Conservation (phyloP, 2,797 vertebrate genomes). For the Acipenser ruthenus region DNA sequence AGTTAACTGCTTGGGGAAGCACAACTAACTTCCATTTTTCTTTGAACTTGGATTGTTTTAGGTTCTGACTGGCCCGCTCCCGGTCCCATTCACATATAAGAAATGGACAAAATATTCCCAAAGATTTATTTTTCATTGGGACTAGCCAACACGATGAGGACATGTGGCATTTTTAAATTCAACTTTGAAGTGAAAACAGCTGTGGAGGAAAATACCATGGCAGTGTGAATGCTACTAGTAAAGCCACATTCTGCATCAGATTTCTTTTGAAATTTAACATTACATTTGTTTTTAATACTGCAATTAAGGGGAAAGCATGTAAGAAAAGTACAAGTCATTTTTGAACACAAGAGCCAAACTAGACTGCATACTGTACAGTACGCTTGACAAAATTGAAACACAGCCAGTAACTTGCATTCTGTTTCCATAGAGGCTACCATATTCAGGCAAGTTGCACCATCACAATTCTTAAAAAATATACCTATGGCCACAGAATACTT, state of each 20-base stretch:
- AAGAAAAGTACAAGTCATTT: conserved; percentile 37
- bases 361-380: conserved; percentile 5
- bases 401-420: too few species aligned
- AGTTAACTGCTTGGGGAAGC: too few species aligned
- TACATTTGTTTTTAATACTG: conserved; percentile 49
- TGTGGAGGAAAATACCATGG: conserved; percentile 23
- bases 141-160: conserved; percentile 19
- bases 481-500: too few species aligned
- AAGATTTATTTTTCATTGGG: conserved; percentile 17
- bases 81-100: not conserved
- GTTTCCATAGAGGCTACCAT: too few species aligned
- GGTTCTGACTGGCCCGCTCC: too few species aligned
- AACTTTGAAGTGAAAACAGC: conserved; percentile 30
- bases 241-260: conserved; percentile 43
- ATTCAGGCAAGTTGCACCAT: too few species aligned
- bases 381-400: too few species aligned
- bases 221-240: conserved; percentile 48
- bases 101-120: not conserved
- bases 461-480: too few species aligned
- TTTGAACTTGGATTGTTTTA: too few species aligned
- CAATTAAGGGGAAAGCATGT: conserved; percentile 43
- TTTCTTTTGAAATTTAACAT: conserved; percentile 59
- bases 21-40: too few species aligned
- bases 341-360: not conserved
- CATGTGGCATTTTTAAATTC: conserved; percentile 12